Evolutionary conservation across 2,888 invertebrate genomes (phyloP).

Genomic region (Pecten maximus): DNA sequence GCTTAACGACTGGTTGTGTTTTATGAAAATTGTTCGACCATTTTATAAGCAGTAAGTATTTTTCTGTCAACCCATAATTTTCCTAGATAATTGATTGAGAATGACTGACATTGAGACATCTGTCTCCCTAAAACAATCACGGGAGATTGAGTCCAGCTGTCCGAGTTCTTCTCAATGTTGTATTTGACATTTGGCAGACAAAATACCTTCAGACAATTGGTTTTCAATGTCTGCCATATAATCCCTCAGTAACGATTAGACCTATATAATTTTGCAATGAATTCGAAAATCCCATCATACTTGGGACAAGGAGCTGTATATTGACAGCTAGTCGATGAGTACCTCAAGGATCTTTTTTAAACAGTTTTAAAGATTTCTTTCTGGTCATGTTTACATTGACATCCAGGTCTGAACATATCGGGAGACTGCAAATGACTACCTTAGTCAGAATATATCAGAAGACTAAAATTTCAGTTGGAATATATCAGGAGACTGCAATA

Average conservation of each 20-base stretch:
- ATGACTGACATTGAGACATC: background rate
- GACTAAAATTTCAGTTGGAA: no score
- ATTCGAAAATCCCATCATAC: background rate
- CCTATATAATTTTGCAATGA: background rate
- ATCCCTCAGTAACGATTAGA: background rate
- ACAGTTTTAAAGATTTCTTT: no score
- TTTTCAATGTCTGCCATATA: background rate
- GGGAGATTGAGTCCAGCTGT: background rate
- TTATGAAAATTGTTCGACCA: background rate
- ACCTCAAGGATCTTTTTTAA: no score
- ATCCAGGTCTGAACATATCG: no score
- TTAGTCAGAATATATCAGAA: no score
- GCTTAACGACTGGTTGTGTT: no score
- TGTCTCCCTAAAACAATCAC: background rate
- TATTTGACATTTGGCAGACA: conserved; percentile 13
- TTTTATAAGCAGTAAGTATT: background rate
- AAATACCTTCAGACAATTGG: conserved; percentile 10
- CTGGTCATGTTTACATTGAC: no score
- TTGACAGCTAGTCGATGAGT: no score
- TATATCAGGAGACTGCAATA: no score
- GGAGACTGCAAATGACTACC: no score
- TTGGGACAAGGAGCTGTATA: background rate
- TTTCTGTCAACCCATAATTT: background rate
- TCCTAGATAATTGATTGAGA: background rate
- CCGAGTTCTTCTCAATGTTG: background rate